These are phyloP conservation scores for Anastrepha ludens DNA, from an alignment of 1,140 invertebrate species.

Conservation along the genomic window DNA sequence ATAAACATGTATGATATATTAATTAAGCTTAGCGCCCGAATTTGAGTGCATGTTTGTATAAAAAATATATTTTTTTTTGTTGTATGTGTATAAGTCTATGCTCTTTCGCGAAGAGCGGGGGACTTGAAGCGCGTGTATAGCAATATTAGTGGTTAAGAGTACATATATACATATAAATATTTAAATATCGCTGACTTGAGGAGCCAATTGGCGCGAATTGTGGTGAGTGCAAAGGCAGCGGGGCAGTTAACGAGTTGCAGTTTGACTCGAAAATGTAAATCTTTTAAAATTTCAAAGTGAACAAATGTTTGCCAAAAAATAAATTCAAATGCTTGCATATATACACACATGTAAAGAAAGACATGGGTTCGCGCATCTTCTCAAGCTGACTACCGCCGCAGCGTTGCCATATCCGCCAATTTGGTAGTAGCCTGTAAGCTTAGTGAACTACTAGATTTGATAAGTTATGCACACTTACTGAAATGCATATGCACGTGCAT, in stretches of 20 bases:
- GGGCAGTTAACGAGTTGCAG: not conserved
- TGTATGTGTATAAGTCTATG: conserved; percentile 45
- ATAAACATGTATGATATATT: not conserved
- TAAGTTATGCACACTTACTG: not conserved
- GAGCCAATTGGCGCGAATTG: not conserved
- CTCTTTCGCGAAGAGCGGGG: conserved; percentile 30
- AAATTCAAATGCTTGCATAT: no score
- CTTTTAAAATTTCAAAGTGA: not conserved
- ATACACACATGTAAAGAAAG: no score
- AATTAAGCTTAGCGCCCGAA: not conserved
- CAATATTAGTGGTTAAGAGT: conserved; percentile 50
- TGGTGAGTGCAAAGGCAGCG: not conserved
- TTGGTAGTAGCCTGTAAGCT: not conserved
- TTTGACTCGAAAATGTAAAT: not conserved
- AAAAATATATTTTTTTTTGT: not conserved
- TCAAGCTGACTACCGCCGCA: not conserved
- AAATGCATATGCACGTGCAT: not conserved
- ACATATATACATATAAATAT: not conserved
- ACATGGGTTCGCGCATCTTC: no score
- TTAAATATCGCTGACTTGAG: not conserved
- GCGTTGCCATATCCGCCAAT: not conserved
- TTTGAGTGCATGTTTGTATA: not conserved
- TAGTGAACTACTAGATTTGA: conserved; percentile 18
- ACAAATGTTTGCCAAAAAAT: not conserved
- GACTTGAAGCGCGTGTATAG: conserved; percentile 49